phyloP scores from a whole-genome alignment of 2,888 invertebrate genomes.

The Koerneria pararmatus region DNA sequence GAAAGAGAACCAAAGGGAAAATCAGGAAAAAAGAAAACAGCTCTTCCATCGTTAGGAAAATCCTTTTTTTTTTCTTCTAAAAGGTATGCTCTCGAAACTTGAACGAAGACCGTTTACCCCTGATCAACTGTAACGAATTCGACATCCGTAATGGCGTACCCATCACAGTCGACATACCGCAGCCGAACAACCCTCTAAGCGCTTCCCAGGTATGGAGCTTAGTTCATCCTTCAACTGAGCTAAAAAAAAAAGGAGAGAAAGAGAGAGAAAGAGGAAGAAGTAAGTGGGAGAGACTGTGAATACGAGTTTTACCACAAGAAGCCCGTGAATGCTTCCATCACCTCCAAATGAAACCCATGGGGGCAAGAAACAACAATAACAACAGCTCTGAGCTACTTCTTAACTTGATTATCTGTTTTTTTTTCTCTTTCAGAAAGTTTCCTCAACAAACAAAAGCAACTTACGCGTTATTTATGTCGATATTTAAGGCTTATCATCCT shows the following conservation, averaged over 20 bases:
- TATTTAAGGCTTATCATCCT: too few relatives aligned
- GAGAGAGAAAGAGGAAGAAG: background rate
- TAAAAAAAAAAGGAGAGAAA: too few relatives aligned
- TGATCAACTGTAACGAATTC: constrained; percentile 42
- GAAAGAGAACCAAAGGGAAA: too few relatives aligned
- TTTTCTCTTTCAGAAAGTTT: too few relatives aligned
- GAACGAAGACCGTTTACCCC: constrained; percentile 38
- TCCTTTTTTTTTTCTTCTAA: background rate
- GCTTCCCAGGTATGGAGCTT: constrained; percentile 34
- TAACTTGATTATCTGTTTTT: too few relatives aligned
- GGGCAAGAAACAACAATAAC: background rate
- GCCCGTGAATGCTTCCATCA: too few relatives aligned
- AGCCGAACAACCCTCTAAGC: constrained; percentile 33
- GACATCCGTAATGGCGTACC: constrained; percentile 46
- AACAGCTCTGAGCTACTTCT: too few relatives aligned
- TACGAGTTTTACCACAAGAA: too few relatives aligned
- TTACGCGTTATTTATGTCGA: too few relatives aligned
- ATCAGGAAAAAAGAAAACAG: background rate
- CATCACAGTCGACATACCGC: constrained; percentile 35
- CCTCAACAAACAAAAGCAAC: too few relatives aligned
- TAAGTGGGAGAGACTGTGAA: background rate
- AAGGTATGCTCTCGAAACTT: constrained; percentile 42
- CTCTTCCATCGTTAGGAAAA: background rate
- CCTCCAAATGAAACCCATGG: too few relatives aligned
- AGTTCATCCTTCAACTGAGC: too few relatives aligned